These are phyloP conservation scores for Diorhabda carinulata DNA, from an alignment of 1,140 invertebrate genomes.

Conservation along the genomic window DNA sequence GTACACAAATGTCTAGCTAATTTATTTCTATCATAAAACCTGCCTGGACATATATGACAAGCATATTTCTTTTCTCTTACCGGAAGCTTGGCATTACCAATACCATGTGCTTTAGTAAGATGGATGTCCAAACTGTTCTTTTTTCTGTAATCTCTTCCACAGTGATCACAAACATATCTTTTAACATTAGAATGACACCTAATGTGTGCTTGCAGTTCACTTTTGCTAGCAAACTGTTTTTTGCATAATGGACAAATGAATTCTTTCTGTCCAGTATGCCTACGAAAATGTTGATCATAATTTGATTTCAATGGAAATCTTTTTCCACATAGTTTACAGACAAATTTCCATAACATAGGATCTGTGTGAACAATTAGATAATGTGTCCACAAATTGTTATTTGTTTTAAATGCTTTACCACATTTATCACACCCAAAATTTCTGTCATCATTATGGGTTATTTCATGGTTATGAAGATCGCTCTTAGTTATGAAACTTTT, in stretches of 20 bases:
- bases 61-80: slow-evolving; percentile 31
- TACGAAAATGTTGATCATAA: slow-evolving; percentile 62
- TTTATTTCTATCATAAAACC: slow-evolving; percentile 56
- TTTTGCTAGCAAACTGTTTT: slow-evolving; percentile 59
- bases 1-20: slow-evolving; percentile 61
- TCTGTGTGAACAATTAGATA: slow-evolving; percentile 38
- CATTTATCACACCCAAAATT: slow-evolving; percentile 67
- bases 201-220: slow-evolving; percentile 36
- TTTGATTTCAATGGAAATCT: slow-evolving; percentile 36
- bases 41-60: slow-evolving; percentile 45
- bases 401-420: slow-evolving; percentile 53
- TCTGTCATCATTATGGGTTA: slow-evolving; percentile 63
- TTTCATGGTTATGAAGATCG: slow-evolving; percentile 52
- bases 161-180: slow-evolving; percentile 35
- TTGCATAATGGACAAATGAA: slow-evolving; percentile 69
- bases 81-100: slow-evolving; percentile 30
- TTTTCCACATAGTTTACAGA: slow-evolving; percentile 31
- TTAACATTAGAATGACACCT: slow-evolving; percentile 34
- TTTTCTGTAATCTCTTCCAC: slow-evolving; percentile 39
- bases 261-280: slow-evolving; percentile 65
- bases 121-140: slow-evolving; percentile 31
- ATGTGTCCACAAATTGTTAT: slow-evolving; percentile 34
- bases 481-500: slow-evolving; percentile 56
- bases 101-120: slow-evolving; percentile 35
- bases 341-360: slow-evolving; percentile 36